Evolutionary conservation across 2,797 vertebrate genomes (phyloP), one percentile per base, ranked within the genome.

Genomic region (Numenius phaeopus): DNA sequence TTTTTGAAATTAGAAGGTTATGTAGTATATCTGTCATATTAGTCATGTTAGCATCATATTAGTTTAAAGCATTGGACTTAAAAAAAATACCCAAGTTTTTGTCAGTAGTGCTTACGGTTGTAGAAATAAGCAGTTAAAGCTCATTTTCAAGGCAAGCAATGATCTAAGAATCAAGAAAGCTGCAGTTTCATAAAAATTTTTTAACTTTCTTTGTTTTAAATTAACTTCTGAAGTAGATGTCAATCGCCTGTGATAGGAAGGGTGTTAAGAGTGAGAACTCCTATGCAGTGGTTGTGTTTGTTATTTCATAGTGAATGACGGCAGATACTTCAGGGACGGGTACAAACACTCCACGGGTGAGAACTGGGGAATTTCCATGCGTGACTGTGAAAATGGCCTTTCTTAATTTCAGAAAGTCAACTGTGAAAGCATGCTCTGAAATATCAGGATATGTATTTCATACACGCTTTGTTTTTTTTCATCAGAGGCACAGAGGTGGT

Each of bases 41-140:
- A 65, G 40, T 64, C 19, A 21, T 40, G 30, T 64, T 64, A 64
- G 26, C 11, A 47, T 37, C 8, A 1, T 81, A 34, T 23, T 71
- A 47, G 5, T 76, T 92, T 32, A 69, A 65, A 42, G 55, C 34
- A 16, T 50, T 70, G 21, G 27, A 59, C 27, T 79, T 5, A 4
- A 30, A 80, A 30, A 80, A 87, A 84, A 79, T 6, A 83, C 7
- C 6, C 2, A 29, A 13, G 11, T 15, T 81, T 84, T 93, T 94
- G 57, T 59, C 23, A 11, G 5, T 29, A 42, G 26, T 58, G 24
- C 49, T 82, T 58, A 42, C 0, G 14, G 11, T 23, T 76, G 23
- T 80, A 76, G 30, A 87, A 96, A 44, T n/a, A 50, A 92, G 47
- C n/a, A 57, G 14, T 67, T 91, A 59, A 77, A 92, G 29, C 20